Evolutionary conservation across 2,113 vertebrate species (phyloP).

Genomic region (Myotis brandtii): DNA sequence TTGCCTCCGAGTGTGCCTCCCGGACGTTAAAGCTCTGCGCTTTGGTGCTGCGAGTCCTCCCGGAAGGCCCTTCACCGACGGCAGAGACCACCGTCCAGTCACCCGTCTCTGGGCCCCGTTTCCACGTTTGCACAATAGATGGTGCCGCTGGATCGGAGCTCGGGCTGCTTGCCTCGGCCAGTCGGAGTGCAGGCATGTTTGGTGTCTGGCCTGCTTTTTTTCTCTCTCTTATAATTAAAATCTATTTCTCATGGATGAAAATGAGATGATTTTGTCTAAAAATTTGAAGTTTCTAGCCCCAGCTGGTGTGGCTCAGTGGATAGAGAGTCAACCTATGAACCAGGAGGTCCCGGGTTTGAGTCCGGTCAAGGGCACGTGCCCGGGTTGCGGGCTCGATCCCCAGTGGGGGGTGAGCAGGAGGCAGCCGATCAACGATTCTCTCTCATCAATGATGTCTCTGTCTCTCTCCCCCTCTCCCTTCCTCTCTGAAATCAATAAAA

Average conservation of each 20-base stretch:
- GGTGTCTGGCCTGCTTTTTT: background rate
- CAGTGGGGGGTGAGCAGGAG: too few relatives aligned
- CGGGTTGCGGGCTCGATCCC: too few relatives aligned
- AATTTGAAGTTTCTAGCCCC: background rate
- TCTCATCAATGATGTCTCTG: too few relatives aligned
- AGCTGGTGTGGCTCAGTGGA: too few relatives aligned
- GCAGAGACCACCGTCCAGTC: background rate
- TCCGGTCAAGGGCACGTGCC: too few relatives aligned
- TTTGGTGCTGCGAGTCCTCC: background rate
- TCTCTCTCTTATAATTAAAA: background rate
- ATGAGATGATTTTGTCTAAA: background rate
- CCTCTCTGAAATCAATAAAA: too few relatives aligned
- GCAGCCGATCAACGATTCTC: too few relatives aligned
- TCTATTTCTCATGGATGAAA: background rate
- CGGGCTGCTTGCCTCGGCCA: background rate
- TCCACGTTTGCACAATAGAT: background rate
- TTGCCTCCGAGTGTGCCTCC: background rate
- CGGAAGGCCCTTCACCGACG: background rate
- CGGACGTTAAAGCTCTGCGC: background rate
- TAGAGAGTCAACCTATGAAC: too few relatives aligned
- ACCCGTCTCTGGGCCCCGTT: background rate
- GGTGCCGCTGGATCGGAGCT: background rate
- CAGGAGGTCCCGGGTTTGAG: too few relatives aligned
- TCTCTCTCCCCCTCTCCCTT: too few relatives aligned
- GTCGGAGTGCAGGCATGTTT: background rate